Percentiles rank a stretch among this genome's conserved stretches.
Conservation (phyloP, 2,797 vertebrate species). For the Columba guinea region DNA sequence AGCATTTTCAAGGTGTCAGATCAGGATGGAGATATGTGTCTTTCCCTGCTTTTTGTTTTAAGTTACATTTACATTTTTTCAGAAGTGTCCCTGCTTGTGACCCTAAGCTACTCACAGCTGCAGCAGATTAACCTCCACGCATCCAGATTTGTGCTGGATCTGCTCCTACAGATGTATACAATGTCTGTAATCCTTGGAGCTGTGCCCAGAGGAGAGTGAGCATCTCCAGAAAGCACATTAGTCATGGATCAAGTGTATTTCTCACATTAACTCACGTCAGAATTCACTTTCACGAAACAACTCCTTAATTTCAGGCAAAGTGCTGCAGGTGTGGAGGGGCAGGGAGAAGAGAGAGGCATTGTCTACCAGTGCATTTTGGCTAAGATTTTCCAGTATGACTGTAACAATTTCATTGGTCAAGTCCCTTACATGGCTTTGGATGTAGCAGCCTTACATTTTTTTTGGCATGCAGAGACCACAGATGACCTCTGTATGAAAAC, state of each 20-base stretch:
- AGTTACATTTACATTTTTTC: background rate
- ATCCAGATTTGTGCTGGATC: background rate
- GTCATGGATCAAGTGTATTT: background rate
- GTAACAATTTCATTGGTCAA: background rate
- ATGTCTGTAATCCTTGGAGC: background rate
- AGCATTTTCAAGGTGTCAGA: background rate
- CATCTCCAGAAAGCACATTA: background rate
- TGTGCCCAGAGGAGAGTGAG: background rate
- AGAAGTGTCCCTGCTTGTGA: background rate
- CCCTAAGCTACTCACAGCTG: constrained; percentile 16
- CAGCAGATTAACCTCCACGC: constrained; percentile 28
- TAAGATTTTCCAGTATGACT: background rate
- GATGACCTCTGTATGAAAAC: background rate
- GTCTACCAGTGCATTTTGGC: background rate
- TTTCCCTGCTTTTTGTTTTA: background rate
- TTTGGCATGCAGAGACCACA: background rate
- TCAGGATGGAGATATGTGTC: background rate
- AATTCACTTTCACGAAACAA: background rate
- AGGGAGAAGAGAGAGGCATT: background rate
- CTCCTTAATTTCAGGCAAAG: background rate
- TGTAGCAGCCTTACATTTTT: background rate
- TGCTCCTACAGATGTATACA: background rate
- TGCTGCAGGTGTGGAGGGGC: background rate
- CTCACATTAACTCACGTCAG: background rate
- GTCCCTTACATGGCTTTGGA: background rate